Evolutionary conservation across 2,113 vertebrate genomes (phyloP), one percentile per base, ranked within the genome.

Genomic region (Tachuris rubrigastra): DNA sequence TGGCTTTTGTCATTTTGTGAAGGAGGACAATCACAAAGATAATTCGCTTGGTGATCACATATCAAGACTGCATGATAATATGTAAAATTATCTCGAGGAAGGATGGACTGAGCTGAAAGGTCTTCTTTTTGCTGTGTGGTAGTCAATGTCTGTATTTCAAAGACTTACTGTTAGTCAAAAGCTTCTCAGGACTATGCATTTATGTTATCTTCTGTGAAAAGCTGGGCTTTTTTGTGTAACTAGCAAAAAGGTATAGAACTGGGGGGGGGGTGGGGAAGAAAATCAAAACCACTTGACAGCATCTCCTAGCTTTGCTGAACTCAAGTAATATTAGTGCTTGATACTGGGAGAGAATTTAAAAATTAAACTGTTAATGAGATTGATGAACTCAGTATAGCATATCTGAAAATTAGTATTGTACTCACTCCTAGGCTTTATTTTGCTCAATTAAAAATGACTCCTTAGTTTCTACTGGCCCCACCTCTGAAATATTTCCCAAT

Each of bases 401-500:
- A 63, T 35, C 68, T 80, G 71, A 56, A 79, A 88, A 88, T 42
- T 39, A 74, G 41, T 47, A 12, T 25, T 66, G 47, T 35, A 33
- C 16, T 90, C 22, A 21, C 56, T 86, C 73, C 59, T 58, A 58
- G n/a, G 56, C 60, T 75, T 90, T 85, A 44, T 78, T 94, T 90
- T 78, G 15, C 52, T 90, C 73, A 95, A 95, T 94, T 94, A 92
- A 90, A 94, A 84, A 78, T 97, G 92, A 94, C 68, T 96, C 95
- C 28, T 80, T 69, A 28, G 93, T 96, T 96, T 94, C 94, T 96
- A 59, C 30, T 91, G 73, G 69, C 46, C 86, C 68, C 93, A 2
- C 93, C 95, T 86, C 52, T 78, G 79, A 84, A 80, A 46, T 58
- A 77, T 88, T 96, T 93, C 93, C 52, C 56, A 94, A 96, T 14